These are phyloP conservation scores for Catonia carolina DNA, from an alignment of 2,888 invertebrate genomes.

Conservation along the genomic window DNA sequence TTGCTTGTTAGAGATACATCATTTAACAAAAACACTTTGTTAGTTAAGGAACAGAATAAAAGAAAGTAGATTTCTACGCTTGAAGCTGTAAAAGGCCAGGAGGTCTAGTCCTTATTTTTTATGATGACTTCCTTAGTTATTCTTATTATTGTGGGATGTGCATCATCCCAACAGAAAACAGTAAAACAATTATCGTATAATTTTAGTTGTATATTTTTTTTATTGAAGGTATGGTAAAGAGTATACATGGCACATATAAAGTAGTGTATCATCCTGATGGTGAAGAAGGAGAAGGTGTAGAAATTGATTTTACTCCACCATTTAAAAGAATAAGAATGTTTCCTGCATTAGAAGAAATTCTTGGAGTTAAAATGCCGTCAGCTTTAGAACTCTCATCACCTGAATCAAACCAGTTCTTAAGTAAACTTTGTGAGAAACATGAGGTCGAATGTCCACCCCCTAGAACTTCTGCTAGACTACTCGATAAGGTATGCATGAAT, in stretches of 20 bases:
- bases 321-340: constrained; percentile 91
- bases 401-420: constrained; percentile 68
- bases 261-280: constrained; percentile 88
- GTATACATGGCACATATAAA: constrained; percentile 85
- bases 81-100: no score
- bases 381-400: constrained; percentile 59
- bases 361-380: constrained; percentile 68
- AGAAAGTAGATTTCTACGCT: no score
- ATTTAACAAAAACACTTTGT: no score
- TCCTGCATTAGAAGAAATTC: constrained; percentile 73
- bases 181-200: no score
- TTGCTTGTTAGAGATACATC: no score
- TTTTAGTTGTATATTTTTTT: constrained; percentile 29
- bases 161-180: no score
- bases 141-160: no score
- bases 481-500: constrained; percentile 67
- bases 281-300: constrained; percentile 67
- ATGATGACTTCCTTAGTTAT: no score
- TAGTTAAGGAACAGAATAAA: no score
- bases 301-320: constrained; percentile 96
- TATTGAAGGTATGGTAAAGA: constrained; percentile 77
- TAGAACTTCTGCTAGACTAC: constrained; percentile 81
- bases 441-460: constrained; percentile 93
- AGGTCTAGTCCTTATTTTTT: no score
- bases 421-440: constrained; percentile 71